These are phyloP conservation scores for Nibea albiflora DNA, from an alignment of 2,113 vertebrate genomes.

Conservation along the genomic window DNA sequence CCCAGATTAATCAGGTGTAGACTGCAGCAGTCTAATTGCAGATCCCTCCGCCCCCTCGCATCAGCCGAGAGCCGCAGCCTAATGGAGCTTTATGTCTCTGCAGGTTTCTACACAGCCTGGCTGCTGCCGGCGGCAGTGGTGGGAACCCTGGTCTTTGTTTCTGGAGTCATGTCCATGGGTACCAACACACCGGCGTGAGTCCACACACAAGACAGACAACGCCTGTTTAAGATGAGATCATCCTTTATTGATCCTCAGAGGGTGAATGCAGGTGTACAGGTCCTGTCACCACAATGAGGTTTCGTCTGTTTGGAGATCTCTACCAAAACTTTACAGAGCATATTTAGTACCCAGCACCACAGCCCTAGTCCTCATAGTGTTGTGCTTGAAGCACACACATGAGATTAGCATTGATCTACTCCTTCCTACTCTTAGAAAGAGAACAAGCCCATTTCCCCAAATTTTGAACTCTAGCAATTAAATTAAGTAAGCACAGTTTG, in stretches of 20 bases:
- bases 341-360: not conserved
- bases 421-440: not conserved
- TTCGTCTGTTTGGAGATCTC: not conserved
- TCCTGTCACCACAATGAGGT: not conserved
- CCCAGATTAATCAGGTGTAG: constrained; percentile 5
- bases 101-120: constrained; percentile 88
- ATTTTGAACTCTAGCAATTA: constrained; percentile 9
- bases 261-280: not conserved
- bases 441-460: not conserved
- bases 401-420: constrained; percentile 4
- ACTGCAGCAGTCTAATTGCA: constrained; percentile 16
- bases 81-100: constrained; percentile 52
- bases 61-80: constrained; percentile 44
- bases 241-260: not conserved
- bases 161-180: constrained; percentile 82
- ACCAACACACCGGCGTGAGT: constrained; percentile 85
- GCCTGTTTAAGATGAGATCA: not conserved
- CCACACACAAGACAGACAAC: constrained; percentile 2
- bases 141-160: constrained; percentile 86
- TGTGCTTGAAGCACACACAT: not conserved
- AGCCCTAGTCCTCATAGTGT: not conserved
- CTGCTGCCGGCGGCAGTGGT: constrained; percentile 85
- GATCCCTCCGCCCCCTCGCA: not conserved
- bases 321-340: not conserved
- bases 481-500: constrained; percentile 8